phyloP scores from a whole-genome alignment of 2,888 invertebrate species.

The Sinotaia quadrata region DNA sequence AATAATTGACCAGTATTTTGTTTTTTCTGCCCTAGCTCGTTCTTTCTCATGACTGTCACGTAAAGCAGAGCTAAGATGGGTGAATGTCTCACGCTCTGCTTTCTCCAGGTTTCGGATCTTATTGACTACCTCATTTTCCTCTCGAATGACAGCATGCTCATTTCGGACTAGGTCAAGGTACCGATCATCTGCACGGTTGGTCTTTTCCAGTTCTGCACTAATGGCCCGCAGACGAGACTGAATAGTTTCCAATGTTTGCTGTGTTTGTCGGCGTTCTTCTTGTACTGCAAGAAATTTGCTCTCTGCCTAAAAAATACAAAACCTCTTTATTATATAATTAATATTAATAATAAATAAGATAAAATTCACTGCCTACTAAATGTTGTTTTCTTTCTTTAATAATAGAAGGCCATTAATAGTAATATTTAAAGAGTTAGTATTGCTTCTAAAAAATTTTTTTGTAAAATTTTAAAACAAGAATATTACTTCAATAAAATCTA shows the following conservation, averaged over 20 bases:
- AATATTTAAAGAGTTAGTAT: too few relatives aligned
- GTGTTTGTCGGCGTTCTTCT: slow-evolving; percentile 57
- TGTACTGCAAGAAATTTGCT: slow-evolving; percentile 60
- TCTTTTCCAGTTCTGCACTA: slow-evolving; percentile 83
- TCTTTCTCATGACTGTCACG: slow-evolving; percentile 88
- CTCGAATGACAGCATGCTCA: slow-evolving; percentile 73
- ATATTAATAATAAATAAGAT: background rate
- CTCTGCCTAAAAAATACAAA: slow-evolving; percentile 62
- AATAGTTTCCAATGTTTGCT: slow-evolving; percentile 52
- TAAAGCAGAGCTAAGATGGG: slow-evolving; percentile 82
- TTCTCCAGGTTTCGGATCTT: slow-evolving; percentile 80
- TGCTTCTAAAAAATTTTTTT: too few relatives aligned
- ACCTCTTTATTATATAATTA: background rate
- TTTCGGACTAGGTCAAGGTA: slow-evolving; percentile 83
- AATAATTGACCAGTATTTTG: slow-evolving; percentile 87
- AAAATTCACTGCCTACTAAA: background rate
- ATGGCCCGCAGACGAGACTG: slow-evolving; percentile 78
- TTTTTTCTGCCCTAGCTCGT: slow-evolving; percentile 84
- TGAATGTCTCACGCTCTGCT: slow-evolving; percentile 81
- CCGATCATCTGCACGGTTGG: slow-evolving; percentile 83
- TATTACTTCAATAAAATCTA: too few relatives aligned
- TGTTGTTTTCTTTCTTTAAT: background rate
- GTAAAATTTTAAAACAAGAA: too few relatives aligned
- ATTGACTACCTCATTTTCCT: slow-evolving; percentile 73
- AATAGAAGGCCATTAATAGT: background rate